Evolutionary conservation across 1,140 invertebrate species (phyloP), one percentile per base, ranked within the genome.

Genomic region (Leptinotarsa undecemlineata): DNA sequence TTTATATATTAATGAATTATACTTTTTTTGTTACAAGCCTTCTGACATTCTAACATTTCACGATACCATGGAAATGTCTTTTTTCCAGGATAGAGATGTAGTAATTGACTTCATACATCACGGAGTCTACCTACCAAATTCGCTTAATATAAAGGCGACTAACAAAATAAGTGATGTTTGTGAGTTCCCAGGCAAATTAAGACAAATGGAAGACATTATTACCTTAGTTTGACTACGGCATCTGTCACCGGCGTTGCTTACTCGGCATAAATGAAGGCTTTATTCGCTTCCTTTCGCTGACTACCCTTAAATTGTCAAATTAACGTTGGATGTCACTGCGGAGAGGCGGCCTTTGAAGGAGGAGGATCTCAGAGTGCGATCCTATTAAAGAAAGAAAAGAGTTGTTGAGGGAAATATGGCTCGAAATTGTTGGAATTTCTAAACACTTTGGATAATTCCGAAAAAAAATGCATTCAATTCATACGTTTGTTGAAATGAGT

Each of bases 151-250:
- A 61, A 60, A 62, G 69, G 60, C 15, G 48, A 71, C 60, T 71
- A 80, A 78, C 77, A 78, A 76, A 80, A 76, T 68, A 51, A 64
- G 68, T 61, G 77, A 73, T 79, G 79, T 77, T 81, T 82, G 78
- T 77, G 69, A 75, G 78, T 80, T 82, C 77, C 79, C 81, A 82
- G 79, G 82, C 81, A 84, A 84, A 84, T 84, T 77, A 84, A 84
- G 82, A 84, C 81, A 82, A 84, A 84, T 82, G 80, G 81, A 78
- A 74, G 79, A 78, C 81, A 80, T 84, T 84, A 84, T 84, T 84
- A 82, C 82, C 82, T 84, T 81, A 82, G 81, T 80, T 81, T 80
- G 79, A 78, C 76, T n/a, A 72, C 78, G 76, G 77, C 78, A 79
- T 80, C 80, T 80, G 81, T 81, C 81, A 81, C 76, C 69, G 42